Evolutionary conservation across 1,140 invertebrate species (phyloP), one percentile per base, ranked within the genome.

Genomic region (Penaeus chinensis): DNA sequence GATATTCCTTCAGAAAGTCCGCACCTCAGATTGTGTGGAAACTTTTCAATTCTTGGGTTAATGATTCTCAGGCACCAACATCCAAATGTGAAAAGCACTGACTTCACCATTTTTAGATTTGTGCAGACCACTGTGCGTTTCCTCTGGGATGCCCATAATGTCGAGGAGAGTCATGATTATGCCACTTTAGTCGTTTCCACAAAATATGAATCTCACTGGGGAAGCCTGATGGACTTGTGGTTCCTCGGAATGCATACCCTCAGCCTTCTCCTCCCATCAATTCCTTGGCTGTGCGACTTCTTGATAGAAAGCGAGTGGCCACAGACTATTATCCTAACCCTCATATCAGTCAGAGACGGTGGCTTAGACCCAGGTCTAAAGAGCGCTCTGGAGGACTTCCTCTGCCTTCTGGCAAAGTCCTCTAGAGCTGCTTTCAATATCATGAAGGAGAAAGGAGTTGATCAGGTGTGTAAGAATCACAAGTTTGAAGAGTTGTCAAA

Each of bases 171-270:
- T 32, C 95, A 95, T 91, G 96, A 97, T 91, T 95, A 95, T 20
- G 95, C 94, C 32, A 94, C 95, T 82, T 92, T 98, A 62, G 96
- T 97, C 4, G 95, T 98, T 0, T 94, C 96, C 4, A 96, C 96
- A 93, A 93, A 94, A 20, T 98, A 98, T 92, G 97, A 97, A 91
- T 95, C 96, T 91, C 93, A 95, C 87, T 98, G 97, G 97, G 94
- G 95, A 92, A 96, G 98, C 91, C 94, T 98, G 24, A 96, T 95
- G 92, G 97, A 98, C 92, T 93, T 98, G 2, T 98, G 97, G 97
- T 98, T 97, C 92, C 93, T 98, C 32, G 97, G 97, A 20, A 97
- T 98, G 96, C 97, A 98, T 92, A 97, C 96, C 20, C 95, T 98
- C 92, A 95, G 96, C 90, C 94, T 95, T 10, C 95, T 98, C 0